Base-by-base conservation (phyloP, 35 echinoderm and acorn worm genomes). In the Nesometra sesokonis region DNA sequence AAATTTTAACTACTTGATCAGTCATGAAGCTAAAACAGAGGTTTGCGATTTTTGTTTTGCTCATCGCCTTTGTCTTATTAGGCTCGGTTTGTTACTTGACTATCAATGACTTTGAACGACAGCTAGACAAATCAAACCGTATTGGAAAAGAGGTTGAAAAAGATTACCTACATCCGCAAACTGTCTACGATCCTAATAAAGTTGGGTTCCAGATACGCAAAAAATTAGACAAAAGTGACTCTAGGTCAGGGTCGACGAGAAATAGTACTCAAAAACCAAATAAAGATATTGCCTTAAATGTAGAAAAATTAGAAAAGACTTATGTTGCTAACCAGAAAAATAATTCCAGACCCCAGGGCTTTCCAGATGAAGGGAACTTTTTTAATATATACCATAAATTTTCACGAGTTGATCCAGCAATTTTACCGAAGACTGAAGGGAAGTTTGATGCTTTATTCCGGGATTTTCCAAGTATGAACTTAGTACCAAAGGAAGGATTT, bases 361-460 rank as follows among this genome's bases (percentile, higher is more conserved):
- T 97, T 77, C 94, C 94, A 40, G 86, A 93, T 47, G 94, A 97
- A 35, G 91, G 91, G 27, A 97, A 97, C 86, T 97, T 97, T 80
- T 97, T 93, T 57, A 97, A 97, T 84, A 90, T 93, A 27, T 81
- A 86, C 30, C 94, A 93, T 81, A 93, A 93, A 57, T 88, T 85
- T 46, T 77, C 89, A 29, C 78, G 79, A 30, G 27, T 80, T 81
- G 79, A 80, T 80, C 30, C 84, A 17, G 38, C 83, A 47, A 80
- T 82, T 19, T 30, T 46, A 11, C 77, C 80, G 33, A 57, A 39
- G 13, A 89, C 87, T 29, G 83, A 77, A 35, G 85, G 85, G 27
- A 97, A 97, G 77, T 93, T 87, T 32, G 86, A 90, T 76, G 89
- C 84, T 36, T 90, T 97, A 77, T 97, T 97, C 52, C 29, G 47